Evolutionary conservation across 2,888 invertebrate species (phyloP), one percentile per base, ranked within the genome.

Genomic region (Halictus quadricinctus): DNA sequence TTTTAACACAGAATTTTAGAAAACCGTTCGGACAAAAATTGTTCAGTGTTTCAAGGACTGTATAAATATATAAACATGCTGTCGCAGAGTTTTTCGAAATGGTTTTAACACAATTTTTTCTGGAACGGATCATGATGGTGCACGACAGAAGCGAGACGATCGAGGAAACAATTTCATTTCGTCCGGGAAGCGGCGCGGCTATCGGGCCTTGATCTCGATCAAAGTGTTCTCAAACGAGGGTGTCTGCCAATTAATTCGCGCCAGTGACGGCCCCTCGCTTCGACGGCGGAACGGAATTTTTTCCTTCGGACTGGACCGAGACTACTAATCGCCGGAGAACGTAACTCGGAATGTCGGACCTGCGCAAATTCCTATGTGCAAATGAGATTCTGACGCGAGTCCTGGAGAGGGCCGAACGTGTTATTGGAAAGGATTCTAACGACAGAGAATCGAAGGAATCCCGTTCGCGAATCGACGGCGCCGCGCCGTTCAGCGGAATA

Each of bases 391-490:
- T 64, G 79, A 75, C 21, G 70, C 64, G 74, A 77, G 60, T 64
- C 78, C 72, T 75, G 69, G 43, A 5, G 10, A 50, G 80, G n/a
- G n/a, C 21, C 58, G 58, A 76, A 85, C 64, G 79, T 79, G 81
- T 81, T 85, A 85, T 79, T 79, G 86, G 81, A 85, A 85, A 86
- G 46, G 86, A 85, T 86, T 86, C 85, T 85, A 86, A 74, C 79
- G 86, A 85, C 76, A 60, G 72, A 29, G 66, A 29, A 64, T 76
- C 76, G 79, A 64, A 50, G 46, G 86, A 74, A 74, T 76, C 64
- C 70, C 50, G 21, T 50, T 76, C n/a, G 80, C 78, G 50, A 81
- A 75, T 78, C 78, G 80, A 64, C 58, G 36, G 48, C 18, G 7
- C n/a, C 48, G 48, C 18, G 7, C n/a, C 48, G 48, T 3, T 12